These are phyloP conservation scores for Ascidia mentula DNA, from an alignment of 23 tunicate genomes.

Conservation along the genomic window DNA sequence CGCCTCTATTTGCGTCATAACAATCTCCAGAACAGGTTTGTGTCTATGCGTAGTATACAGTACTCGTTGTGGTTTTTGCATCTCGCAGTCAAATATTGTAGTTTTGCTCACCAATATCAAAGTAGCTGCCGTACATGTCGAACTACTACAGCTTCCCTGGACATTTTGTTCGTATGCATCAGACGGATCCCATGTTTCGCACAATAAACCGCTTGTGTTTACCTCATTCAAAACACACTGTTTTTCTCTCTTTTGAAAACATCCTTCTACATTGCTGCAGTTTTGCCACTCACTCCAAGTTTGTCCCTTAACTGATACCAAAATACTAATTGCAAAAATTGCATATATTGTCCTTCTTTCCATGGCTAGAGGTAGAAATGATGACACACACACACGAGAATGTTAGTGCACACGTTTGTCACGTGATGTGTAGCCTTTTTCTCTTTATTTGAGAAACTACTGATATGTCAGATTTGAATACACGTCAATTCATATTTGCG, in stretches of 20 bases:
- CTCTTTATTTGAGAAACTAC: no score
- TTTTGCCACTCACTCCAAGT: not conserved
- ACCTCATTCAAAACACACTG: not conserved
- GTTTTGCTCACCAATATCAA: not conserved
- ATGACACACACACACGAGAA: not conserved
- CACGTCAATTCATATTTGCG: no score
- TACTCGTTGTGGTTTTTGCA: no score
- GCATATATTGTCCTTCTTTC: not conserved
- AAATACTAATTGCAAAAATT: not conserved
- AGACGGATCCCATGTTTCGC: not conserved
- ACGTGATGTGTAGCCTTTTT: no score
- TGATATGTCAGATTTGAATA: no score
- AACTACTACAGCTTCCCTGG: not conserved
- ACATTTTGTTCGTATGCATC: not conserved
- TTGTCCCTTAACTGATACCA: not conserved
- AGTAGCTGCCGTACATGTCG: not conserved
- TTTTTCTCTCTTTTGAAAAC: not conserved
- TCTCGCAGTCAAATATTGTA: not conserved
- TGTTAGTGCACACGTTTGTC: not conserved
- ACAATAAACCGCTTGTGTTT: not conserved
- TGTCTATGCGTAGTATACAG: not conserved
- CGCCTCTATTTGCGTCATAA: not conserved
- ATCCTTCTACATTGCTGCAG: not conserved
- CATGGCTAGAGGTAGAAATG: not conserved
- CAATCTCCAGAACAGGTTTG: constrained; percentile 5